A percentile compares a stretch with the other conserved stretches of the same genome.
These are phyloP conservation scores for Scatophagus argus DNA, from an alignment of 2,113 vertebrate genomes.

Conservation along the genomic window DNA sequence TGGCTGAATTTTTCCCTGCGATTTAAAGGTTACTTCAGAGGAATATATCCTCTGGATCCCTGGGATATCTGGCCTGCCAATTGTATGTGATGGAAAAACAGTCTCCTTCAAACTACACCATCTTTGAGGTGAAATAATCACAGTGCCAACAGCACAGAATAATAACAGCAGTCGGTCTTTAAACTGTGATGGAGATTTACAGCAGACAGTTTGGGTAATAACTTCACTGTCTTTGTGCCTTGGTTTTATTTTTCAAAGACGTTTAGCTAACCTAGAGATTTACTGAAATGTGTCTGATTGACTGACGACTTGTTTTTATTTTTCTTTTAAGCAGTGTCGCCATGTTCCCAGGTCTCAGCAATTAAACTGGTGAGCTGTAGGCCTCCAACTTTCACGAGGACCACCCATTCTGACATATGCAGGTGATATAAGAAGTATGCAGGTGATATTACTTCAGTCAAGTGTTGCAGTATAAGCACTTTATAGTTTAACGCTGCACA, in stretches of 20 bases:
- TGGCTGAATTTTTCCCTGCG: not conserved
- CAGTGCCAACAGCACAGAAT: not conserved
- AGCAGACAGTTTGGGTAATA: not conserved
- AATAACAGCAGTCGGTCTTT: not conserved
- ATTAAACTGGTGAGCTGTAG: not conserved
- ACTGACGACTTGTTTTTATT: not conserved
- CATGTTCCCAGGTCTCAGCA: not conserved
- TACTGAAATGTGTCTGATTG: not conserved
- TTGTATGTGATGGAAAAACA: no score
- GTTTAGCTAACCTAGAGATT: no score
- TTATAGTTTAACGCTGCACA: slow-evolving; percentile 14
- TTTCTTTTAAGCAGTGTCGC: not conserved
- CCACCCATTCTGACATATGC: not conserved
- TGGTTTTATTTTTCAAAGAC: not conserved
- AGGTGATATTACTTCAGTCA: slow-evolving; percentile 1
- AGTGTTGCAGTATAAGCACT: not conserved
- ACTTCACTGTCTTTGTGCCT: not conserved
- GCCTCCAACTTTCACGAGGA: not conserved
- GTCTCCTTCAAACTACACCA: not conserved
- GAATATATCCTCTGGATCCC: not conserved
- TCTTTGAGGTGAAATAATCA: not conserved
- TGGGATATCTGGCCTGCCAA: not conserved
- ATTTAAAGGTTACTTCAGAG: slow-evolving; percentile 1
- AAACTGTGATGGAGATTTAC: not conserved
- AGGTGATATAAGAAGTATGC: not conserved